These are phyloP conservation scores for Momotus momota DNA, from an alignment of 2,797 vertebrate species.

Conservation along the genomic window DNA sequence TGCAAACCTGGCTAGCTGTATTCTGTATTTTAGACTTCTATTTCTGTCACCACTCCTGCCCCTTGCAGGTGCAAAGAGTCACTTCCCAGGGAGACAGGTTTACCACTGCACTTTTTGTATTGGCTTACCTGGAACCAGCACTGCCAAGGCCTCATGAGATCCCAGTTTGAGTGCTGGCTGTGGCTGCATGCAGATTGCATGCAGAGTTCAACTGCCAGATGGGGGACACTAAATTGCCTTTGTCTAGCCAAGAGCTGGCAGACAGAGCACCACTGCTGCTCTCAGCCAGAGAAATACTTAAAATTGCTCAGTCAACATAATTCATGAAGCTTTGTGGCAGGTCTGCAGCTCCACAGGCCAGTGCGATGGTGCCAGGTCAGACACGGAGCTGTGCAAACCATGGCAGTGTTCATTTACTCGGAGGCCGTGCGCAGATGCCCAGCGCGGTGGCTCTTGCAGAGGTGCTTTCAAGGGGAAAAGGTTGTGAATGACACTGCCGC, in stretches of 20 bases:
- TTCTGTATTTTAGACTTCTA: neutral
- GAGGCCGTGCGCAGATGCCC: neutral
- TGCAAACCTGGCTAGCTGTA: neutral
- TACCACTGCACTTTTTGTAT: neutral
- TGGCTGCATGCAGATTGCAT: neutral
- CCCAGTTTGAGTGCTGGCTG: slow-evolving; percentile 15
- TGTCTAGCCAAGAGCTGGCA: slow-evolving; percentile 72
- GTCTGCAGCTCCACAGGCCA: neutral
- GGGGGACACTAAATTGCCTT: slow-evolving; percentile 61
- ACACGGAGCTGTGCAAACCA: neutral
- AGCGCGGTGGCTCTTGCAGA: neutral
- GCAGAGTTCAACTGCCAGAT: slow-evolving; percentile 62
- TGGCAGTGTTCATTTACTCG: neutral
- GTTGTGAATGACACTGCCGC: neutral
- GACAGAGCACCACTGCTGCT: slow-evolving; percentile 44
- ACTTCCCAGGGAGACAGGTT: neutral
- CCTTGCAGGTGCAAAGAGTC: neutral
- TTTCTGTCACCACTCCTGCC: neutral
- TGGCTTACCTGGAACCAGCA: neutral
- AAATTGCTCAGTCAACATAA: slow-evolving; percentile 57
- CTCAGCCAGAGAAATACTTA: slow-evolving; percentile 55
- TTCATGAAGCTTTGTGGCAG: slow-evolving; percentile 30
- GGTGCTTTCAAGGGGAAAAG: slow-evolving; percentile 12
- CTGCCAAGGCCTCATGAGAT: neutral
- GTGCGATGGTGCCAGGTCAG: neutral